A percentile compares a stretch with the other conserved stretches of the same genome.
These are phyloP conservation scores for Nannoperca obscura DNA, from an alignment of 2,797 vertebrate genomes.

Conservation along the genomic window DNA sequence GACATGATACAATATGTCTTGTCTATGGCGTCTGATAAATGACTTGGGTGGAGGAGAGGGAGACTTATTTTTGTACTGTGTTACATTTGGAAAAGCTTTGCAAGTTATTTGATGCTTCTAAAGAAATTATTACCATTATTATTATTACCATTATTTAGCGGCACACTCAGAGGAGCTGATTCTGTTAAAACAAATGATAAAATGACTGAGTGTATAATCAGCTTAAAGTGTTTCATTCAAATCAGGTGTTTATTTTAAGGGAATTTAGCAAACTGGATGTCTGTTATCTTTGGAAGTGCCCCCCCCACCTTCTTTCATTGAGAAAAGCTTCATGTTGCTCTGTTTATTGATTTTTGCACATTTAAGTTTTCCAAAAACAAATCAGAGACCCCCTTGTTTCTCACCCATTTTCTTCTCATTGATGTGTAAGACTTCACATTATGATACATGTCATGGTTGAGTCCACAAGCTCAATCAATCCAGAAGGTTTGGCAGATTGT, in stretches of 20 bases:
- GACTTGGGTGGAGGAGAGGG: slow-evolving; percentile 6
- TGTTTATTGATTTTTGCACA: slow-evolving; percentile 51
- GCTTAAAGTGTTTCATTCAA: slow-evolving; percentile 29
- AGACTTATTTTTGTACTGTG: neutral
- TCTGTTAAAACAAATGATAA: slow-evolving; percentile 16
- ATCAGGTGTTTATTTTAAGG: slow-evolving; percentile 35
- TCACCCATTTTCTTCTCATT: slow-evolving; percentile 22
- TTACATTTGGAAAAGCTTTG: slow-evolving; percentile 31
- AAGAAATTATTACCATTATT: too few relatives aligned
- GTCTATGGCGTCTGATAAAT: slow-evolving; percentile 14
- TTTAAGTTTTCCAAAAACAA: slow-evolving; percentile 57
- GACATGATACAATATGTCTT: slow-evolving; percentile 22
- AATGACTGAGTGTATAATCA: slow-evolving; percentile 48
- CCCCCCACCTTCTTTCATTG: slow-evolving; percentile 15
- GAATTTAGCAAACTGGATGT: slow-evolving; percentile 33
- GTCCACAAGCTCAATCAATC: slow-evolving; percentile 21
- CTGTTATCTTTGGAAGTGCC: slow-evolving; percentile 35
- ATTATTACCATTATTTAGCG: too few relatives aligned
- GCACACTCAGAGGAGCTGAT: slow-evolving; percentile 11
- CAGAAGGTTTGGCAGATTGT: slow-evolving; percentile 41
- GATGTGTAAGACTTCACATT: slow-evolving; percentile 32
- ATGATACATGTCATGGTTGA: slow-evolving; percentile 22
- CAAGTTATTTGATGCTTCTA: slow-evolving; percentile 15
- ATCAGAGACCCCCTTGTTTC: slow-evolving; percentile 30
- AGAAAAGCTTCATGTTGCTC: slow-evolving; percentile 63